phyloP scores from a whole-genome alignment of 2,113 vertebrate species.

The Pygoscelis antarcticus region DNA sequence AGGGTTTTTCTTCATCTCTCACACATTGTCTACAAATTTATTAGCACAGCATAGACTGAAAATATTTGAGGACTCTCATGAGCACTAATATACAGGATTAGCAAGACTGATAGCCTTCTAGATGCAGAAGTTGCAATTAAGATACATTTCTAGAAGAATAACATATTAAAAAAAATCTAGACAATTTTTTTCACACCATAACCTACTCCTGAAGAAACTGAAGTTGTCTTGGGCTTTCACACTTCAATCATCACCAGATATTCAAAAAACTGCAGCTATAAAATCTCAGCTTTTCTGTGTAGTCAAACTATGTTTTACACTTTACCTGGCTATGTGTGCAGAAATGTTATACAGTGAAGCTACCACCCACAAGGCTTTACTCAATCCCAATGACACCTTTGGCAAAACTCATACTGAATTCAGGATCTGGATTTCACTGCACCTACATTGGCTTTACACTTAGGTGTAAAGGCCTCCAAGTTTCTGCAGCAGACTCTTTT shows the following conservation, averaged over 20 bases:
- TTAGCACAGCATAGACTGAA: not conserved
- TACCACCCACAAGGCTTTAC: not conserved
- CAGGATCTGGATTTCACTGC: not conserved
- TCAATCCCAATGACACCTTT: not conserved
- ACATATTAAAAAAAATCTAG: not conserved
- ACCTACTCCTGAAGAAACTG: not conserved
- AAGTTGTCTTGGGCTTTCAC: not conserved
- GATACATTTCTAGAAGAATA: not conserved
- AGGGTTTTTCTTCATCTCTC: not conserved
- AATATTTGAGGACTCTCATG: not conserved
- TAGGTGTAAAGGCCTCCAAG: not conserved
- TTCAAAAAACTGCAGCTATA: not conserved
- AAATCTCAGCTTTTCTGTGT: not conserved
- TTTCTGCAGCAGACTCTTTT: not conserved
- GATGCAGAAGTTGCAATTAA: not conserved
- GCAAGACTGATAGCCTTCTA: not conserved
- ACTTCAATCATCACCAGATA: not conserved
- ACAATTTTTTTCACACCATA: not conserved
- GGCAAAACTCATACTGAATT: not conserved
- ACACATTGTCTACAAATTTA: not conserved
- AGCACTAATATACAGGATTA: not conserved
- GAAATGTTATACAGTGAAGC: not conserved
- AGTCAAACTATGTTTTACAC: not conserved
- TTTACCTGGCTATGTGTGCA: not conserved
- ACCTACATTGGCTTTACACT: not conserved